Evolutionary conservation across 2,888 invertebrate species (phyloP).

Genomic region (Dasypogon diadema): DNA sequence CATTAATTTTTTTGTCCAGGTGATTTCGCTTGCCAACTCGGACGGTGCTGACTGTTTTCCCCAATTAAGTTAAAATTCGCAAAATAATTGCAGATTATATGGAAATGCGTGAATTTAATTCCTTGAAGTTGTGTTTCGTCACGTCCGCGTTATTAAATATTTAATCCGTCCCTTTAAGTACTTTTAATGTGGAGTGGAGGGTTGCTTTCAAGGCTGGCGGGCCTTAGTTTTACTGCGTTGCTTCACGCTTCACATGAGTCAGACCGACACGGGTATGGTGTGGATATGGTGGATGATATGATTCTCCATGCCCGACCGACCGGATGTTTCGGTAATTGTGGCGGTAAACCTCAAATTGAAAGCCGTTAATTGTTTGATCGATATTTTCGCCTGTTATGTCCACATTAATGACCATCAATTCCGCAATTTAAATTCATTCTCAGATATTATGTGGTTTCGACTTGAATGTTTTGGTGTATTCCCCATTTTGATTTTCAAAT

Average conservation of each 20-base stretch:
- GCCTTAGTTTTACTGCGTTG: neutral
- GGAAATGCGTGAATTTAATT: constrained; percentile 29
- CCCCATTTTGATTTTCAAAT: constrained; percentile 28
- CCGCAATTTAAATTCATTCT: constrained; percentile 41
- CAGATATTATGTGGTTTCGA: constrained; percentile 34
- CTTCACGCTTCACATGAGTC: neutral
- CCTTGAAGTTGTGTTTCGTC: constrained; percentile 40
- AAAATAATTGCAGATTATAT: constrained; percentile 36
- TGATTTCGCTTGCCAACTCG: constrained; percentile 31
- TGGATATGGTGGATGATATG: neutral
- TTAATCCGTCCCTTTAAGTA: constrained; percentile 26
- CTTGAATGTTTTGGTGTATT: neutral
- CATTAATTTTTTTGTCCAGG: constrained; percentile 24
- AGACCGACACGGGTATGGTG: neutral
- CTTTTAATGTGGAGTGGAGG: neutral
- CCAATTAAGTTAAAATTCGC: constrained; percentile 35
- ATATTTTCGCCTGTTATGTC: constrained; percentile 40
- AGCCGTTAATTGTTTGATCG: constrained; percentile 46
- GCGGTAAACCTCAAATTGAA: constrained; percentile 41
- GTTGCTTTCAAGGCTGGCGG: neutral
- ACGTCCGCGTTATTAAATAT: constrained; percentile 38
- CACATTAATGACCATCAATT: constrained; percentile 29
- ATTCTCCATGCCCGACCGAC: neutral
- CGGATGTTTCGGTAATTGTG: constrained; percentile 41
- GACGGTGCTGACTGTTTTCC: constrained; percentile 17